These are phyloP conservation scores for Sarcophaga subvicina DNA, from an alignment of 2,888 invertebrate species.

Conservation along the genomic window DNA sequence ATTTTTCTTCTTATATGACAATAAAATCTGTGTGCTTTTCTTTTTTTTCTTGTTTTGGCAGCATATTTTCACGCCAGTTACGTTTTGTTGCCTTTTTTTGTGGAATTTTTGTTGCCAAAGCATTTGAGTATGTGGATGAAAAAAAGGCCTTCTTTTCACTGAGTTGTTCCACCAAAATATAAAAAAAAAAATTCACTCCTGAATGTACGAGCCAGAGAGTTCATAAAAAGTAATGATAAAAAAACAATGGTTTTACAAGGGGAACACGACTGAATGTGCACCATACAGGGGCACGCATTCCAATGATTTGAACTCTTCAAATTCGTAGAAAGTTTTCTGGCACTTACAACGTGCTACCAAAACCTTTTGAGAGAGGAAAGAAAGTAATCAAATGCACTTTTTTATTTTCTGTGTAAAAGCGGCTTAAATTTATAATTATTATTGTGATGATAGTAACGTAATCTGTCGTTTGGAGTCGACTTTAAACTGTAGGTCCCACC, in stretches of 20 bases:
- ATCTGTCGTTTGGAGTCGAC: too few species aligned
- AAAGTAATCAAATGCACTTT: too few species aligned
- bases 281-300: too few species aligned
- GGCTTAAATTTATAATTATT: too few species aligned
- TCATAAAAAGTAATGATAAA: constrained; percentile 22
- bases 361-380: too few species aligned
- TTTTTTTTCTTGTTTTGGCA: constrained; percentile 12
- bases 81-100: constrained; percentile 21
- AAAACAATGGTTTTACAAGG: not conserved
- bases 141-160: constrained; percentile 12
- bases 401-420: too few species aligned
- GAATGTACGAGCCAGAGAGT: constrained; percentile 22
- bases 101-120: constrained; percentile 4
- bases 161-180: not conserved
- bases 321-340: too few species aligned
- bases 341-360: too few species aligned
- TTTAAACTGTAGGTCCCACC: too few species aligned
- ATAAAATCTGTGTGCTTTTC: constrained; percentile 42
- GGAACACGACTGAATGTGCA: too few species aligned
- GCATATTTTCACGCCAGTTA: constrained; percentile 62
- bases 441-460: too few species aligned
- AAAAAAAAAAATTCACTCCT: constrained; percentile 1
- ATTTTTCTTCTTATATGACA: constrained; percentile 55
- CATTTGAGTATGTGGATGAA: constrained; percentile 17
- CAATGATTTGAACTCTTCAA: too few species aligned